Percentiles rank a stretch among this genome's conserved stretches.
Conservation (phyloP, 2,888 invertebrate species). For the Dioctria linearis region DNA sequence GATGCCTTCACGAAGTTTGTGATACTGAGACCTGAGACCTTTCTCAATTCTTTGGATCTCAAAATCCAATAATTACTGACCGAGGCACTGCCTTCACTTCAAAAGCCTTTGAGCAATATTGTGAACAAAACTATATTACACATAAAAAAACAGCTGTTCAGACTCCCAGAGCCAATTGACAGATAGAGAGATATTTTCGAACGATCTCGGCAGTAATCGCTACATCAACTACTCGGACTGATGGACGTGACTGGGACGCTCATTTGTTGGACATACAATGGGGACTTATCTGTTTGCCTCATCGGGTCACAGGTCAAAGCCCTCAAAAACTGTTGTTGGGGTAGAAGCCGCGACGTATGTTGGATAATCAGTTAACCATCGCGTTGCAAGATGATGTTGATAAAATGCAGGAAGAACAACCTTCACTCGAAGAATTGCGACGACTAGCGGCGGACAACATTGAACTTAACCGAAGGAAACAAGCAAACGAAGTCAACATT, state of each 20-base stretch:
- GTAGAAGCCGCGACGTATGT: conserved; percentile 27
- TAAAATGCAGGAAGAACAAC: too few relatives aligned
- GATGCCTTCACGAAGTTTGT: conserved; percentile 59
- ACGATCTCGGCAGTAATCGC: conserved; percentile 52
- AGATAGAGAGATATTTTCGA: conserved; percentile 56
- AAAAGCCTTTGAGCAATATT: conserved; percentile 59
- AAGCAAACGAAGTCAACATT: too few relatives aligned
- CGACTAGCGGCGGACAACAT: too few relatives aligned
- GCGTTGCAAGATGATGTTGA: too few relatives aligned
- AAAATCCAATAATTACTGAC: conserved; percentile 55
- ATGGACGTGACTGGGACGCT: conserved; percentile 50
- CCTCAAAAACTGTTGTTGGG: conserved; percentile 52
- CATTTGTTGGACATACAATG: conserved; percentile 45
- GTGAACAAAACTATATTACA: conserved; percentile 58
- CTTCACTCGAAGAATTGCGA: too few relatives aligned
- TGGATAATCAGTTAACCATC: conserved; percentile 20
- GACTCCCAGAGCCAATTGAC: conserved; percentile 61
- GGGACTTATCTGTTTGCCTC: conserved; percentile 34
- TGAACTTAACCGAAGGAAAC: too few relatives aligned
- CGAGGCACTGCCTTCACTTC: conserved; percentile 57
- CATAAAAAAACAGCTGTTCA: conserved; percentile 61
- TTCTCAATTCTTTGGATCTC: conserved; percentile 59
- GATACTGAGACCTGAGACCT: conserved; percentile 58
- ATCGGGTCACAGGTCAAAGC: conserved; percentile 32
- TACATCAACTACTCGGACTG: conserved; percentile 36